A percentile compares a stretch with the other conserved stretches of the same genome.
Evolutionary conservation across 2,888 invertebrate genomes (phyloP).

Genomic region (Limenitis camilla): DNA sequence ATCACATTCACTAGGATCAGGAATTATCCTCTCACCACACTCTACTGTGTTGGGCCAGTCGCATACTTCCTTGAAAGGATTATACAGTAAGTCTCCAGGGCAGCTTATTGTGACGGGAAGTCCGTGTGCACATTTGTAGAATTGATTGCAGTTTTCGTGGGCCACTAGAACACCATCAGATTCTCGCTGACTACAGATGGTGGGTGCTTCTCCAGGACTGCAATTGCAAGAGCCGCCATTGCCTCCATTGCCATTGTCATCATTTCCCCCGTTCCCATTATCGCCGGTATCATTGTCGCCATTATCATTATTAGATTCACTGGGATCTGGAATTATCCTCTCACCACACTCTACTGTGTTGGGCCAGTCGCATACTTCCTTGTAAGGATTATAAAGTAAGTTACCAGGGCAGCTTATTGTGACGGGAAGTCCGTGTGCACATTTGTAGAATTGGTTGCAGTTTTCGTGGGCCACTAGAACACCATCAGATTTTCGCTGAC

Average conservation of each 20-base stretch:
- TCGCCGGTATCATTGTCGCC: constrained; percentile 4
- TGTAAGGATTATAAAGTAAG: constrained; percentile 34
- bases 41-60: constrained; percentile 35
- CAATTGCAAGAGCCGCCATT: constrained; percentile 23
- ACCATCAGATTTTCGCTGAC: constrained; percentile 32
- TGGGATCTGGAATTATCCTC: constrained; percentile 24
- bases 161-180: constrained; percentile 34
- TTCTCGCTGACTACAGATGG: constrained; percentile 28
- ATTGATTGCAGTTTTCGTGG: constrained; percentile 35
- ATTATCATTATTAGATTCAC: constrained; percentile 1
- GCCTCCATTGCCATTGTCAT: not conserved
- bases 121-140: constrained; percentile 30
- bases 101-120: constrained; percentile 26
- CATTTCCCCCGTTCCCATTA: not conserved
- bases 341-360: constrained; percentile 37
- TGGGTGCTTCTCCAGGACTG: constrained; percentile 28
- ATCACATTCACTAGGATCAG: constrained; percentile 14
- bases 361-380: constrained; percentile 39
- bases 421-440: constrained; percentile 31
- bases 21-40: constrained; percentile 31
- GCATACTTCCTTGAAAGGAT: constrained; percentile 30
- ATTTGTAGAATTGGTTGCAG: constrained; percentile 40
- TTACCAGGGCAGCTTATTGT: constrained; percentile 27
- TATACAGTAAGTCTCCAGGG: constrained; percentile 28
- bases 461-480: constrained; percentile 34